Conservation (phyloP, 2,797 vertebrate genomes). For the Synanceia verrucosa region DNA sequence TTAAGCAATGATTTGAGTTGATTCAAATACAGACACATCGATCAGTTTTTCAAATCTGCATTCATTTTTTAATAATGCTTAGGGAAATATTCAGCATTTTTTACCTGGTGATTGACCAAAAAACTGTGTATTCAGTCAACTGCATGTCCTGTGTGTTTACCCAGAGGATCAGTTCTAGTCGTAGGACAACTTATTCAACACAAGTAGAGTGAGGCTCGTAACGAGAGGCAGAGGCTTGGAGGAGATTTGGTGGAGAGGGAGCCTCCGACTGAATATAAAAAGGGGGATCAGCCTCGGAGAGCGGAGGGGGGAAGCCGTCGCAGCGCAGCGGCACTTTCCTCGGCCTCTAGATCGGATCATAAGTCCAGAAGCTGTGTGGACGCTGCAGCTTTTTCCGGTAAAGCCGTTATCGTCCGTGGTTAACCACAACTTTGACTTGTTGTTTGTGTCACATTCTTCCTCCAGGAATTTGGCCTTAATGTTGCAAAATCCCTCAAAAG, state of each 20-base stretch:
- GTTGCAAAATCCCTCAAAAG: background rate
- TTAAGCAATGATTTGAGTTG: background rate
- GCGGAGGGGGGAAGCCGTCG: constrained; percentile 25
- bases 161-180: constrained; percentile 63
- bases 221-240: constrained; percentile 64
- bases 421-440: constrained; percentile 10
- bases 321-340: constrained; percentile 27
- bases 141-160: constrained; percentile 36
- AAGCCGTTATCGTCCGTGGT: constrained; percentile 16
- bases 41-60: no score
- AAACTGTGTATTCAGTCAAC: background rate
- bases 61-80: background rate
- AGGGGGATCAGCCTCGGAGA: constrained; percentile 29
- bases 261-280: constrained; percentile 56
- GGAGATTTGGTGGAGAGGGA: constrained; percentile 60
- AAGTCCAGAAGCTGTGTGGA: constrained; percentile 39
- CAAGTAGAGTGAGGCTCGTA: constrained; percentile 61
- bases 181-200: constrained; percentile 69
- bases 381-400: constrained; percentile 16
- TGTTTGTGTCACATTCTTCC: constrained; percentile 9
- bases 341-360: constrained; percentile 20
- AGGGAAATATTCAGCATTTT: background rate
- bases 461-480: background rate
- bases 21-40: background rate
- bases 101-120: background rate